Evolutionary conservation across 2,797 vertebrate species (phyloP).

Genomic region (Chelmon rostratus): DNA sequence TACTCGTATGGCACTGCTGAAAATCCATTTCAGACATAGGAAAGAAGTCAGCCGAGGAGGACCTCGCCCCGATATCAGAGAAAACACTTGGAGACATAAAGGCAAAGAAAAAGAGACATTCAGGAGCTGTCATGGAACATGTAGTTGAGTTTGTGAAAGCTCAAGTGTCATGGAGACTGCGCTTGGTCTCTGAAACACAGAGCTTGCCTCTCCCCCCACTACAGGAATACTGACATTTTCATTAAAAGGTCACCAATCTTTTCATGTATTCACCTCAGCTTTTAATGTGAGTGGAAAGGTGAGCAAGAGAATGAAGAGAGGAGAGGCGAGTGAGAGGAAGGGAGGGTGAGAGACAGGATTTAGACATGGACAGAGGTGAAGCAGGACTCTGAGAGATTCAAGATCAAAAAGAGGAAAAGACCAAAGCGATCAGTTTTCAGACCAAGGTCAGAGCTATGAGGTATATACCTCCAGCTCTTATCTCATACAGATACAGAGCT

Average conservation of each 20-base stretch:
- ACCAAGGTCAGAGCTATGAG: constrained; percentile 68
- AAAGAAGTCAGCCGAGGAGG: constrained; percentile 17
- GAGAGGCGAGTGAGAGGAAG: constrained; percentile 75
- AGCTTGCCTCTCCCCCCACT: constrained; percentile 57
- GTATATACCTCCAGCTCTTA: constrained; percentile 68
- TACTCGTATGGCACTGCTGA: not conserved
- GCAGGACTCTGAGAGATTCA: constrained; percentile 73
- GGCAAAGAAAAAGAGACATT: constrained; percentile 69
- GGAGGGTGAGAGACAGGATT: constrained; percentile 73
- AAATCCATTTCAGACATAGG: not conserved
- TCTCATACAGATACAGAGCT: constrained; percentile 65
- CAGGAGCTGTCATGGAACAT: constrained; percentile 65
- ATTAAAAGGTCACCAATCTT: constrained; percentile 89
- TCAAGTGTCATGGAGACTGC: constrained; percentile 72
- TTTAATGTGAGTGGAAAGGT: constrained; percentile 90
- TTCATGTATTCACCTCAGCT: constrained; percentile 87
- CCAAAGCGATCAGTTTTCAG: constrained; percentile 73
- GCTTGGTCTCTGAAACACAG: constrained; percentile 64
- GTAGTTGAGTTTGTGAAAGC: constrained; percentile 72
- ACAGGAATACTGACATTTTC: constrained; percentile 88
- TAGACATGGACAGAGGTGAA: constrained; percentile 62
- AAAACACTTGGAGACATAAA: constrained; percentile 1
- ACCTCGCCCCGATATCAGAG: constrained; percentile 10
- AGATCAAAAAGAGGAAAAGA: constrained; percentile 82
- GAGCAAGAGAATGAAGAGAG: constrained; percentile 86